These are phyloP conservation scores for Mamestra brassicae DNA, from an alignment of 2,888 invertebrate genomes.

Conservation along the genomic window DNA sequence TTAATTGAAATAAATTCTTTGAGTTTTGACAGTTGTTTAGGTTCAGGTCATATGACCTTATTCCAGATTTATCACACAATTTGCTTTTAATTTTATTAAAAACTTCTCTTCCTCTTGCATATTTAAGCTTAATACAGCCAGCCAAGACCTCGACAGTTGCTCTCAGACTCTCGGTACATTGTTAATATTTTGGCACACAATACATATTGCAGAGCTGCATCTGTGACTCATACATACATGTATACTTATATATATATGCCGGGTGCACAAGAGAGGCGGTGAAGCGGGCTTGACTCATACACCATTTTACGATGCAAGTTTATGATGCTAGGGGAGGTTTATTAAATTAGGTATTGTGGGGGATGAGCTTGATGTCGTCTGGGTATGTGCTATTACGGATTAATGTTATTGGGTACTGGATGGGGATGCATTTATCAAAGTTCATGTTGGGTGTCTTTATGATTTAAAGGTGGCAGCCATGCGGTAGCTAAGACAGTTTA, in stretches of 20 bases:
- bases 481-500: no score
- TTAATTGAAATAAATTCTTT: no score
- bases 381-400: slow-evolving; percentile 28
- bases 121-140: not conserved
- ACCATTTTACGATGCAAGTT: slow-evolving; percentile 54
- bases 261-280: slow-evolving; percentile 27
- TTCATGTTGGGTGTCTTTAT: not conserved
- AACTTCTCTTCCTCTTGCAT: no score
- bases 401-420: slow-evolving; percentile 27
- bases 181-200: slow-evolving; percentile 27
- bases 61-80: no score
- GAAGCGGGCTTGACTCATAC: slow-evolving; percentile 53
- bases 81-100: no score
- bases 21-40: no score
- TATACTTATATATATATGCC: slow-evolving; percentile 4
- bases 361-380: slow-evolving; percentile 26
- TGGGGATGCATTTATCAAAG: slow-evolving; percentile 16
- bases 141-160: slow-evolving; percentile 6
- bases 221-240: slow-evolving; percentile 38
- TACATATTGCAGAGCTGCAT: slow-evolving; percentile 28
- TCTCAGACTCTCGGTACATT: not conserved
- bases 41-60: no score
- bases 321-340: slow-evolving; percentile 44
- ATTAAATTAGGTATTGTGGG: slow-evolving; percentile 45
- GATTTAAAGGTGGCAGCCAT: not conserved